Evolutionary conservation across 2,888 invertebrate genomes (phyloP).

Genomic region (Lasioglossum leucozonium): DNA sequence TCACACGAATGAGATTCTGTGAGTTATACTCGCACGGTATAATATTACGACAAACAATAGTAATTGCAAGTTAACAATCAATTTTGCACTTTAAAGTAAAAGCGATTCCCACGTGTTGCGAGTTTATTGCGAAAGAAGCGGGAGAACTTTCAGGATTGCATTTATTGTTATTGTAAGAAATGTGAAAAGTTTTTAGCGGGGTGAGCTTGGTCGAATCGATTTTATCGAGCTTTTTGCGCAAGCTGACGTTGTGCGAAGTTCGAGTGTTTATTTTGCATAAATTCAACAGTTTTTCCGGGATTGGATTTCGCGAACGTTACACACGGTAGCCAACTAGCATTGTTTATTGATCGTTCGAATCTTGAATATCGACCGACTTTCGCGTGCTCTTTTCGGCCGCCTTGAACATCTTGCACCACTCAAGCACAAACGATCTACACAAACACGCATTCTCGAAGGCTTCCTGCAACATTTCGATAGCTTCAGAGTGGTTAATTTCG

Average conservation of each 20-base stretch:
- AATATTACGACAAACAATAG: background rate
- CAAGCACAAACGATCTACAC: background rate
- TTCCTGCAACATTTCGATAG: background rate
- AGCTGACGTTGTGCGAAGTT: background rate
- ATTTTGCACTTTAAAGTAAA: background rate
- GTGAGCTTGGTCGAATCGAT: background rate
- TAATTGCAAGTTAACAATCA: background rate
- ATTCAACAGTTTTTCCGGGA: background rate
- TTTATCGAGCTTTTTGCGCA: background rate
- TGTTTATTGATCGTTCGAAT: slow-evolving; percentile 1
- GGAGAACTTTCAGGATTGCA: background rate
- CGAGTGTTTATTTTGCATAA: background rate
- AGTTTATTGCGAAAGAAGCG: background rate
- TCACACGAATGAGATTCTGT: background rate
- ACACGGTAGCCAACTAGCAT: background rate
- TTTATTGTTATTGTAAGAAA: background rate
- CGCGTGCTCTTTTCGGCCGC: background rate
- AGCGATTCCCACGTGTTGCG: background rate
- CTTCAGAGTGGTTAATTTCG: background rate
- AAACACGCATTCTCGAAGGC: slow-evolving; percentile 13
- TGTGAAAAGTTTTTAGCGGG: background rate
- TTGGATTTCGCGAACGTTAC: background rate
- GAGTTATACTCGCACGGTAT: background rate
- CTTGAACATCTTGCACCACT: background rate
- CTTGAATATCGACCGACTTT: background rate